These are phyloP conservation scores for Trogon melanurus DNA, from an alignment of 2,113 vertebrate genomes.

Conservation along the genomic window DNA sequence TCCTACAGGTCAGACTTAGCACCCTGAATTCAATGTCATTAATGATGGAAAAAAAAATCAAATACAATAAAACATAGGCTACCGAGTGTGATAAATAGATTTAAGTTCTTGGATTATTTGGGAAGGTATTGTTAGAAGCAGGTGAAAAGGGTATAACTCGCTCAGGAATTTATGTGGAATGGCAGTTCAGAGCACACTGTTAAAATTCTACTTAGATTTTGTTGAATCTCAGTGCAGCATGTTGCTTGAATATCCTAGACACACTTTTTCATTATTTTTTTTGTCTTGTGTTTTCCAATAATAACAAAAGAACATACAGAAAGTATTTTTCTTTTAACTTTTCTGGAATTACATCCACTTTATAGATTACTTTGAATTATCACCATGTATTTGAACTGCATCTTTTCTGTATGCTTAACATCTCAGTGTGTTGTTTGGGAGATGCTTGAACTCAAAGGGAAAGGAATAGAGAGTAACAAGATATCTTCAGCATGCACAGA, in stretches of 20 bases:
- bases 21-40: neutral
- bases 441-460: neutral
- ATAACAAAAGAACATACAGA: neutral
- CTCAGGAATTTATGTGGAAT: neutral
- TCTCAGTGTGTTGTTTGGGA: neutral
- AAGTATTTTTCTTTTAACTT: neutral
- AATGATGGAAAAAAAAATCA: neutral
- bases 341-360: neutral
- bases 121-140: neutral
- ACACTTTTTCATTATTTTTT: neutral
- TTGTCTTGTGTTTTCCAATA: neutral
- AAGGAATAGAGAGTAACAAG: neutral
- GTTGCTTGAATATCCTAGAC: neutral
- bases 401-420: neutral
- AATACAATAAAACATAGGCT: neutral
- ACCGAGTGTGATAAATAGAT: neutral
- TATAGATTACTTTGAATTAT: neutral
- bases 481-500: neutral
- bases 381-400: neutral
- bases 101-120: neutral
- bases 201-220: neutral
- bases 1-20: neutral
- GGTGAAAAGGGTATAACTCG: neutral
- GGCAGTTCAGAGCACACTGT: neutral
- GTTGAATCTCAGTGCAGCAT: neutral